Percentiles rank a stretch among this genome's conserved stretches.
Conservation (phyloP, 2,888 invertebrate species). For the Labia minor region DNA sequence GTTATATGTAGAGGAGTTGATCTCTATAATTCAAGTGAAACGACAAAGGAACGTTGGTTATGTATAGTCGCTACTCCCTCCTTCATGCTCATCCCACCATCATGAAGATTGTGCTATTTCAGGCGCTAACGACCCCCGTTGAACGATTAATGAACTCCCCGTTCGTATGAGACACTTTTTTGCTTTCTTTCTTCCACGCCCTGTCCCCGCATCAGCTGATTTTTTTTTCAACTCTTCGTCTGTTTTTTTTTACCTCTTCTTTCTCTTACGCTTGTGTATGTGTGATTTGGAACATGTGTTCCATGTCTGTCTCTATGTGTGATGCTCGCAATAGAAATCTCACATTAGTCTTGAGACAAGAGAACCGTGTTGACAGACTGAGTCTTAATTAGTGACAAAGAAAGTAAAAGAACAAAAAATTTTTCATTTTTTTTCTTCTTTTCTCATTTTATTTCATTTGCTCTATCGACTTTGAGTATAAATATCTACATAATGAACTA, state of each 20-base stretch:
- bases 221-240: too few species aligned
- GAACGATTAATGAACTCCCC: conserved; percentile 13
- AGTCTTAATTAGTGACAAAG: background rate
- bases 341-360: background rate
- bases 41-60: background rate
- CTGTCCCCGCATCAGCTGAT: too few species aligned
- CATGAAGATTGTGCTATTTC: background rate
- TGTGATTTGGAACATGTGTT: conserved; percentile 1
- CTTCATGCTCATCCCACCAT: background rate
- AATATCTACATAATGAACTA: too few species aligned
- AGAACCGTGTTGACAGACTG: background rate
- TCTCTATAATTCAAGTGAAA: background rate
- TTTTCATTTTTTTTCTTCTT: too few species aligned
- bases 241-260: background rate
- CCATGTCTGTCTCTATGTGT: background rate
- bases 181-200: too few species aligned
- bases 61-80: background rate
- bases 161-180: background rate
- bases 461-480: too few species aligned
- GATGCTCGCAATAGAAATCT: background rate
- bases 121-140: conserved; percentile 8
- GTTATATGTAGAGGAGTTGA: background rate
- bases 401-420: too few species aligned
- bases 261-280: background rate
- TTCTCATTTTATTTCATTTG: too few species aligned